Evolutionary conservation across 2,113 vertebrate species (phyloP).

Genomic region (Glareola pratincola): DNA sequence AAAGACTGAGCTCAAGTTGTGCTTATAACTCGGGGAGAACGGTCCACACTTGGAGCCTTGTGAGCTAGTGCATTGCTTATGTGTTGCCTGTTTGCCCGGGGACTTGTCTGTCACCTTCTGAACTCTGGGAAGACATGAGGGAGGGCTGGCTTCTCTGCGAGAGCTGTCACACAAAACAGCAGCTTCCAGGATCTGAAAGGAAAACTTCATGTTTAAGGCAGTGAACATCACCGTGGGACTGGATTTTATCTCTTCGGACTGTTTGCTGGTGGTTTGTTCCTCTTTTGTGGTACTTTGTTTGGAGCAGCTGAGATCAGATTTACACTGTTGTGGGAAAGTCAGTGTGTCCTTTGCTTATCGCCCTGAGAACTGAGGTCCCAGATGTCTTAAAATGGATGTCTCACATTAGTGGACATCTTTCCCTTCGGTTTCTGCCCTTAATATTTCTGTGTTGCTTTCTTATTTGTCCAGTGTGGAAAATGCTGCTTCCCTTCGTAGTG

Average conservation of each 20-base stretch:
- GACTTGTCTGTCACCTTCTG: background rate
- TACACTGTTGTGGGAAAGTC: background rate
- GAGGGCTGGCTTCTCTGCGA: background rate
- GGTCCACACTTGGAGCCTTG: background rate
- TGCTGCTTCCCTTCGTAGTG: background rate
- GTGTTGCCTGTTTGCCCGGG: background rate
- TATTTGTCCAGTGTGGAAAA: background rate
- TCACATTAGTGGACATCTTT: background rate
- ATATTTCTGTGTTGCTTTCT: background rate
- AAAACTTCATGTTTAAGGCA: background rate
- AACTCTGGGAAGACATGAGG: background rate
- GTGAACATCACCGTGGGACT: background rate
- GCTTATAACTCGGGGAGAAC: background rate
- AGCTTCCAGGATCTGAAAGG: background rate
- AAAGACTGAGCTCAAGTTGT: background rate
- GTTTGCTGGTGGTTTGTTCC: background rate
- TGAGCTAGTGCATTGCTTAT: background rate
- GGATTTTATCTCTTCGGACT: background rate
- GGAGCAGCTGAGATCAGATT: background rate
- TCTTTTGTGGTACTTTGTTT: slow-evolving; percentile 6
- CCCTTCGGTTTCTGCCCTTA: background rate
- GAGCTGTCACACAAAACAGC: background rate
- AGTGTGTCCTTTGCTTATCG: background rate
- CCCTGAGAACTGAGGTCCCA: background rate
- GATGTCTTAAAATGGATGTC: background rate